Conservation (phyloP, 2,797 vertebrate genomes). For the Oreortyx pictus region DNA sequence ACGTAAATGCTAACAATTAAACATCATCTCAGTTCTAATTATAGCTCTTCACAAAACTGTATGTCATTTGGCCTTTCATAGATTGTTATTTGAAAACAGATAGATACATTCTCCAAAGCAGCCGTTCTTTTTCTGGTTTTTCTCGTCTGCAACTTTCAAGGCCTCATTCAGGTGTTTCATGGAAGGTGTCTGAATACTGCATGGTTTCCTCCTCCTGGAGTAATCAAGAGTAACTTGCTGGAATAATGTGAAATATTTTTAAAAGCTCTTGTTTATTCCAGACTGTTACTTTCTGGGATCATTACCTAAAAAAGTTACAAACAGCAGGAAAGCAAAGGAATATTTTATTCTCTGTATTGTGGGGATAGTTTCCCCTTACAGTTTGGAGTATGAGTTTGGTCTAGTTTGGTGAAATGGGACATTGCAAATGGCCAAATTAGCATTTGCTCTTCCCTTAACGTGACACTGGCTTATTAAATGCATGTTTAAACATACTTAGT, state of each 20-base stretch:
- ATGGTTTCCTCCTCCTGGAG: background rate
- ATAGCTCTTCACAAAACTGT: background rate
- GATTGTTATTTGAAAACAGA: constrained; percentile 5
- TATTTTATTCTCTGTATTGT: background rate
- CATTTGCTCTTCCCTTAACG: background rate
- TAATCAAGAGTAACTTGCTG: background rate
- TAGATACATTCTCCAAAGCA: background rate
- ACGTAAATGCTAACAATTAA: constrained; percentile 40
- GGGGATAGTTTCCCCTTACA: background rate
- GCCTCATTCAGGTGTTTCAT: background rate
- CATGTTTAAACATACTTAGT: background rate
- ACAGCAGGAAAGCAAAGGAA: background rate
- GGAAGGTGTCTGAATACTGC: background rate
- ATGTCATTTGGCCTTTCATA: background rate
- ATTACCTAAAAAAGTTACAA: background rate
- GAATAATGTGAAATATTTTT: background rate
- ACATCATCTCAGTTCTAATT: background rate
- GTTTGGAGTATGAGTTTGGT: background rate
- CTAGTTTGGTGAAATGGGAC: background rate
- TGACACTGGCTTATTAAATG: background rate
- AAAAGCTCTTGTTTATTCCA: background rate
- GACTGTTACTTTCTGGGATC: background rate
- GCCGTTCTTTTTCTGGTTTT: background rate
- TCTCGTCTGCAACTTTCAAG: background rate
- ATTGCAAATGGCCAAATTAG: background rate